phyloP scores from a whole-genome alignment of 37 sponge, comb jelly and placozoan species.

The Cladorhizidae sp. region DNA sequence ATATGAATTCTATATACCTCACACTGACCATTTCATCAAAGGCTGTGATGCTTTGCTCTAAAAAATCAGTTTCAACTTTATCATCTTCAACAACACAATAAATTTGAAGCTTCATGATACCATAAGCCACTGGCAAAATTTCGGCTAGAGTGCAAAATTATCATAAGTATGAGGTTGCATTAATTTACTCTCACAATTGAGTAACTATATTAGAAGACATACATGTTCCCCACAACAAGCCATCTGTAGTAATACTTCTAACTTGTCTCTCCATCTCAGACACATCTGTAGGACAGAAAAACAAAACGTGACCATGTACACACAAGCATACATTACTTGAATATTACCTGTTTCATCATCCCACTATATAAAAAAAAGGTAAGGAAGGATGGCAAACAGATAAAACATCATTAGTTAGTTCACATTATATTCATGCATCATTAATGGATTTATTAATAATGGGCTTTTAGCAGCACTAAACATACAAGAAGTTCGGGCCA shows the following conservation, averaged over 20 bases:
- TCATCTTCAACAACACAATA: slow-evolving; percentile 93
- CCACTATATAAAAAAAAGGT: slow-evolving; percentile 53
- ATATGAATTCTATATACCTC: no score
- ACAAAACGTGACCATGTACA: neutral
- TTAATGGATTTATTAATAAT: no score
- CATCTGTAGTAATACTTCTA: slow-evolving; percentile 55
- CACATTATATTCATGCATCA: no score
- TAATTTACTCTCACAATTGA: no score
- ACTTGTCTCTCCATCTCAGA: slow-evolving; percentile 72
- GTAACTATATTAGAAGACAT: slow-evolving; percentile 20
- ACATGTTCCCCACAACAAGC: slow-evolving; percentile 87
- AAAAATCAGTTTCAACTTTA: slow-evolving; percentile 87
- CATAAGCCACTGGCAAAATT: slow-evolving; percentile 82
- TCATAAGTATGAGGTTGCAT: neutral
- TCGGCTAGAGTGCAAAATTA: slow-evolving; percentile 55
- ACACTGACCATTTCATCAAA: slow-evolving; percentile 76
- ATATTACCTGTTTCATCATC: slow-evolving; percentile 82
- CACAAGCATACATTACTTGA: neutral
- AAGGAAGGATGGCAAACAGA: neutral
- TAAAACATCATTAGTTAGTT: neutral
- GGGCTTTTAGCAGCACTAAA: no score
- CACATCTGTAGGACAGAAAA: slow-evolving; percentile 45
- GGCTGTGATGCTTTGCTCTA: slow-evolving; percentile 84
- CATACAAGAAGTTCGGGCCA: no score
- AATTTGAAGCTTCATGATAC: slow-evolving; percentile 94